These are phyloP conservation scores for Oscheius sp. DNA, from an alignment of 2,888 invertebrate species.

Conservation along the genomic window DNA sequence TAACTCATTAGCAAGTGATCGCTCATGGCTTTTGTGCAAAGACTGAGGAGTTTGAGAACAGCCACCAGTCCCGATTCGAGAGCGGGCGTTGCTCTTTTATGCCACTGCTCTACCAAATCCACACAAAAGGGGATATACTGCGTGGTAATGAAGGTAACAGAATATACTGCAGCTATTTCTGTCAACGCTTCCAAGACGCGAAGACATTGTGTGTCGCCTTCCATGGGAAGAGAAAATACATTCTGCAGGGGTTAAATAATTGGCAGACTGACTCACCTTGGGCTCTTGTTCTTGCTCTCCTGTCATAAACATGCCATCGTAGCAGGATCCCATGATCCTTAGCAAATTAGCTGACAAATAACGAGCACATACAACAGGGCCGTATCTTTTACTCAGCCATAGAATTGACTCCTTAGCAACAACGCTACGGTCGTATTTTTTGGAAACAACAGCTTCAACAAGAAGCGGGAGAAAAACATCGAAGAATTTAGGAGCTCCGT, in stretches of 20 bases:
- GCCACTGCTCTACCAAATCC: constrained; percentile 81
- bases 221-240: constrained; percentile 69
- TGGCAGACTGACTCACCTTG: neutral
- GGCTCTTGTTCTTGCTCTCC: neutral
- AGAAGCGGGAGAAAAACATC: constrained; percentile 58
- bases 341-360: constrained; percentile 82
- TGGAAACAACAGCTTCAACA: constrained; percentile 57
- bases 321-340: constrained; percentile 91
- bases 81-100: constrained; percentile 82
- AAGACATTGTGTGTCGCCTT: constrained; percentile 82
- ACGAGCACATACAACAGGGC: constrained; percentile 90
- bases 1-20: constrained; percentile 88
- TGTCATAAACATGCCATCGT: constrained; percentile 76
- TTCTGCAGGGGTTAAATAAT: constrained; percentile 19
- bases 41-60: constrained; percentile 82
- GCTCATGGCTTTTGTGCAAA: constrained; percentile 82
- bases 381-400: constrained; percentile 84
- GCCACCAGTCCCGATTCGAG: constrained; percentile 89
- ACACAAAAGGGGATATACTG: constrained; percentile 90
- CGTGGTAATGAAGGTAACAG: constrained; percentile 83
- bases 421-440: constrained; percentile 47
- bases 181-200: constrained; percentile 90
- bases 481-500: constrained; percentile 59
- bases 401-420: constrained; percentile 63
- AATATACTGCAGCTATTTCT: constrained; percentile 85